A percentile compares a stretch with the other conserved stretches of the same genome.
phyloP scores from a whole-genome alignment of 1,140 invertebrate species.

The Caenorhabditis tropicalis region DNA sequence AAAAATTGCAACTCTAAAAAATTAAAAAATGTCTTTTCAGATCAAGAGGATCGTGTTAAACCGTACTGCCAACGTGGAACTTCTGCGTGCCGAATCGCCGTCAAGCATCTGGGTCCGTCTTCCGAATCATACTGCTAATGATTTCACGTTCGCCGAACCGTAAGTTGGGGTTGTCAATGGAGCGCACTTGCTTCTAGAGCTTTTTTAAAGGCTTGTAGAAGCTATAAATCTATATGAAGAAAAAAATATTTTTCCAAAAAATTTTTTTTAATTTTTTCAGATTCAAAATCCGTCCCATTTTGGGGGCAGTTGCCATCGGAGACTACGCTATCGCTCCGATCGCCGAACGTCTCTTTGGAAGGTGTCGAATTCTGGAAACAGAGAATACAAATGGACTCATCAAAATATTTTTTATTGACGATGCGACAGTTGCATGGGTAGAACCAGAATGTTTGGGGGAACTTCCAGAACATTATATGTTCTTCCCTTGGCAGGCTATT shows the following conservation, averaged over 20 bases:
- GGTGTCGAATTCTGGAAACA: background rate
- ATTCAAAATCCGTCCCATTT: background rate
- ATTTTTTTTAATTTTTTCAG: background rate
- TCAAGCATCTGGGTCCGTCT: conserved; percentile 18
- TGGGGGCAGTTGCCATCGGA: background rate
- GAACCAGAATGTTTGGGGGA: background rate
- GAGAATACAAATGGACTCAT: background rate
- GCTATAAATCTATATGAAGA: no score
- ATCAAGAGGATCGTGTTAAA: background rate
- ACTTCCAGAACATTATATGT: background rate
- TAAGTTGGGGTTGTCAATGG: no score
- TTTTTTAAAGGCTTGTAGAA: no score
- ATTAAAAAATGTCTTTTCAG: background rate
- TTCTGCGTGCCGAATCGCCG: conserved; percentile 6
- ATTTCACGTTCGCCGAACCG: no score
- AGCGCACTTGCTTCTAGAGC: no score
- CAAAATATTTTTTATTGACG: conserved; percentile 14
- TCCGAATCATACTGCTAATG: background rate
- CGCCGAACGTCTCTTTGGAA: background rate
- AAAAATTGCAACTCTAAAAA: no score
- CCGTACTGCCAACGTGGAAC: conserved; percentile 9
- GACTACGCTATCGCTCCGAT: background rate
- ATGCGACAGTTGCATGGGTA: background rate
- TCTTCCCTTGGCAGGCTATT: conserved; percentile 20
- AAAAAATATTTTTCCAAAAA: background rate